A percentile compares a stretch with the other conserved stretches of the same genome.
phyloP scores from a whole-genome alignment of 2,797 vertebrate species.

The Sebastes itinus region DNA sequence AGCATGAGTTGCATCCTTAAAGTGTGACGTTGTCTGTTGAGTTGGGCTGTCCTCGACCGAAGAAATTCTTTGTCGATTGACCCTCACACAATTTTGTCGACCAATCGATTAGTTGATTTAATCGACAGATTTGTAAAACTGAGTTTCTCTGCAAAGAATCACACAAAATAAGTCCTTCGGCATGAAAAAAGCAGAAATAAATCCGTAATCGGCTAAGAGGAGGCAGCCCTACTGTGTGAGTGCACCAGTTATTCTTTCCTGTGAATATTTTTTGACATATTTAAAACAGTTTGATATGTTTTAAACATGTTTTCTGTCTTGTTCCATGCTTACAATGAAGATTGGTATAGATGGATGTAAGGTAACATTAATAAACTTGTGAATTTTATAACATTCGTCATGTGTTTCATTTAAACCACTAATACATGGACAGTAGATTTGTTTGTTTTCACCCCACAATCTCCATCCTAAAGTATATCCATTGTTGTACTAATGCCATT shows the following conservation, averaged over 20 bases:
- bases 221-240: background rate
- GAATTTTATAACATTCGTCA: conserved; percentile 32
- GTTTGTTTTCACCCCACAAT: background rate
- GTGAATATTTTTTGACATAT: conserved; percentile 30
- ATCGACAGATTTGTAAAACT: too few species aligned
- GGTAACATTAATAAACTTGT: conserved; percentile 75
- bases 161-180: too few species aligned
- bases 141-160: too few species aligned
- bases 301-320: conserved; percentile 73
- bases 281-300: conserved; percentile 65
- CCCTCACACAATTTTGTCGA: too few species aligned
- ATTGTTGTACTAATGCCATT: conserved; percentile 20
- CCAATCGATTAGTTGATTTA: too few species aligned
- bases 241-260: background rate
- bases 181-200: too few species aligned
- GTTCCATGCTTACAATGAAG: conserved; percentile 79
- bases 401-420: conserved; percentile 38
- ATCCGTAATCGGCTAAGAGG: too few species aligned
- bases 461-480: background rate
- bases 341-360: conserved; percentile 81
- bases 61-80: too few species aligned
- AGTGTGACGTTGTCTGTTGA: background rate
- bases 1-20: conserved; percentile 25
- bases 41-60: background rate
- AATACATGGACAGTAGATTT: background rate